Evolutionary conservation across 2,888 invertebrate species (phyloP).

Genomic region (Drepana falcataria): DNA sequence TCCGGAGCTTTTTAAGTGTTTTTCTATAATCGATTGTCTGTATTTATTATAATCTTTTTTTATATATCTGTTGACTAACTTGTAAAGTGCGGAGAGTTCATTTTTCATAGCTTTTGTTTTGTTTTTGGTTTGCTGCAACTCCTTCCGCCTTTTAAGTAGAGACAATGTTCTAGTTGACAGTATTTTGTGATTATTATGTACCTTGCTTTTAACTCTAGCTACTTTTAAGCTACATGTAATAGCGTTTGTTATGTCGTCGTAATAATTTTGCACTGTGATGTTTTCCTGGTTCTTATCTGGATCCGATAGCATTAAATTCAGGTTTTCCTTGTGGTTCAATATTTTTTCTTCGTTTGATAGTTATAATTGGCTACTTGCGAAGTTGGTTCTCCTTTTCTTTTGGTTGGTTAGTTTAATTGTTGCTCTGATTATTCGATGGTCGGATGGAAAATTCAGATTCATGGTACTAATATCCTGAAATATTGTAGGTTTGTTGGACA

Average conservation of each 20-base stretch:
- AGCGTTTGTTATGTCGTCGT: too few species aligned
- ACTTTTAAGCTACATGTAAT: neutral
- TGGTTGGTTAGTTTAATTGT: neutral
- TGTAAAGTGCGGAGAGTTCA: neutral
- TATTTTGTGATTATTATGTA: neutral
- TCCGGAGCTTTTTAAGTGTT: neutral
- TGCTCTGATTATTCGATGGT: neutral
- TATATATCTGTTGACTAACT: slow-evolving; percentile 3
- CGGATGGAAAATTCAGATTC: too few species aligned
- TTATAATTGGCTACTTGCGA: neutral
- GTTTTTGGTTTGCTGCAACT: slow-evolving; percentile 12
- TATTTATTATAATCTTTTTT: neutral
- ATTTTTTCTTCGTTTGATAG: too few species aligned
- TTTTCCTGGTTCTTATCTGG: too few species aligned
- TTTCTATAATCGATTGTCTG: neutral
- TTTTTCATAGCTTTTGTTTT: slow-evolving; percentile 12
- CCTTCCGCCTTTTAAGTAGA: slow-evolving; percentile 10
- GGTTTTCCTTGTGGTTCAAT: too few species aligned
- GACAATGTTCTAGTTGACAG: slow-evolving; percentile 3
- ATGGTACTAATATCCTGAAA: too few species aligned
- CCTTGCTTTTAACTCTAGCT: neutral
- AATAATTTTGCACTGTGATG: too few species aligned
- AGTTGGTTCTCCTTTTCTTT: neutral
- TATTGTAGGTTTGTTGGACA: slow-evolving; percentile 6
- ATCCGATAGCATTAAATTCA: too few species aligned